Conservation (phyloP, 2,888 invertebrate genomes). For the Synanthedon tipuliformis region DNA sequence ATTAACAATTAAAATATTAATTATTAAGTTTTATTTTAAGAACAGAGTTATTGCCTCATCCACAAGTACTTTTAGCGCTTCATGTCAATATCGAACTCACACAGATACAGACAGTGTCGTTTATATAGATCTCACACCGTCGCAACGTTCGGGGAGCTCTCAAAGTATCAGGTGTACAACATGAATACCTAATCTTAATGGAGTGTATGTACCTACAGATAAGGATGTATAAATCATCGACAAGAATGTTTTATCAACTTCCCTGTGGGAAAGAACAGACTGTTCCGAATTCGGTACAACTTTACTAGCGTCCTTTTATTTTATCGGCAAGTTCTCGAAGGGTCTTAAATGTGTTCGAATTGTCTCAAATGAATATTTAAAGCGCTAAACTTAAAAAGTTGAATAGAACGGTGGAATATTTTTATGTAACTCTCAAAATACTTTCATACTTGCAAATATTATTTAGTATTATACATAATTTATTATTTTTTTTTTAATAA, state of each 20-base stretch:
- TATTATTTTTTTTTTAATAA: no score
- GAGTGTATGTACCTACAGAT: constrained; percentile 43
- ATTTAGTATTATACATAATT: no score
- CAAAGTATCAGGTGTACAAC: constrained; percentile 61
- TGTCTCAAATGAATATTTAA: constrained; percentile 21
- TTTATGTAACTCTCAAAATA: no score
- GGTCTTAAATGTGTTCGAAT: constrained; percentile 21
- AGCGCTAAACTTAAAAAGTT: background rate
- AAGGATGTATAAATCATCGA: constrained; percentile 61
- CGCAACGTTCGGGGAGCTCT: constrained; percentile 14
- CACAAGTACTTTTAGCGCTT: background rate
- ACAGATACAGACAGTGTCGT: constrained; percentile 1
- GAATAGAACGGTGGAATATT: no score
- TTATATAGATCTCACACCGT: background rate
- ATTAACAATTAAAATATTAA: no score
- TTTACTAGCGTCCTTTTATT: constrained; percentile 22
- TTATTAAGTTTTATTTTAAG: no score
- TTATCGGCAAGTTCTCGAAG: constrained; percentile 3
- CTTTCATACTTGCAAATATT: no score
- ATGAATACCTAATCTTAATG: constrained; percentile 68
- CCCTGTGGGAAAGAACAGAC: constrained; percentile 60
- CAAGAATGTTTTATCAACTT: constrained; percentile 44
- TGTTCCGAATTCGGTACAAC: constrained; percentile 29
- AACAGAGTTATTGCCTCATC: background rate
- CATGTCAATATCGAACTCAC: background rate